Base-by-base conservation (phyloP, 1,140 invertebrate species). In the Drosophila subobscura region DNA sequence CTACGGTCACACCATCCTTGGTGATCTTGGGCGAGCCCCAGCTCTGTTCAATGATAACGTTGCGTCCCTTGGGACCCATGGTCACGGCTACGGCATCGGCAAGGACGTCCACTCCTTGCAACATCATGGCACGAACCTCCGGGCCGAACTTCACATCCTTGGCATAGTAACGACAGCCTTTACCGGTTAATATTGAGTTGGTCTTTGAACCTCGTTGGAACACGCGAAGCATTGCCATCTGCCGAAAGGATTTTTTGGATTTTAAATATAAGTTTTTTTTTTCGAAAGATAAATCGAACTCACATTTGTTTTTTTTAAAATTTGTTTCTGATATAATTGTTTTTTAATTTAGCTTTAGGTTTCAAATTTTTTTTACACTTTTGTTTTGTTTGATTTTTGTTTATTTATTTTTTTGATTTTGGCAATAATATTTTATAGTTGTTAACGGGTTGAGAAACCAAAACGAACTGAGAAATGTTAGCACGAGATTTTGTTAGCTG, bases 21-120 rank as follows among this genome's bases (percentile, higher is more conserved):
- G 98, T 99, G 86, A 99, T 99, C 92, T 99, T 99, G 7, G 99
- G 99, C 55, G 97, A 97, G 5, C 99, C 99, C 99, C 99, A 99
- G n/a, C 97, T 98, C 92, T 99, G 98, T 92, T 99, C 99, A 72
- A 99, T 94, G 81, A 99, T 99, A 8, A 99, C 99, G 93, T 99
- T 99, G 74, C 99, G 95, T 46, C 99, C 99, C 95, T 99, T 99
- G 56, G 99, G 99, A 27, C 99, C 99, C 98, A 99, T 99, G 40
- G 99, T 99, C 20, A 99, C 98, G 5, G 99, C 98, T 14, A 99
- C 99, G 29, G 98, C 98, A 93, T 99, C 98, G 44, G 99, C 98
- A 16, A 99, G 93, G 8, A 99, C 94, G 92, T 99, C 98, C 7
- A 99, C 98, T 51, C 99, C 99, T 91, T 98, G 96, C n/a, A 99